phyloP scores from a whole-genome alignment of 1,140 invertebrate genomes.

The Heliconius hewitsoni region DNA sequence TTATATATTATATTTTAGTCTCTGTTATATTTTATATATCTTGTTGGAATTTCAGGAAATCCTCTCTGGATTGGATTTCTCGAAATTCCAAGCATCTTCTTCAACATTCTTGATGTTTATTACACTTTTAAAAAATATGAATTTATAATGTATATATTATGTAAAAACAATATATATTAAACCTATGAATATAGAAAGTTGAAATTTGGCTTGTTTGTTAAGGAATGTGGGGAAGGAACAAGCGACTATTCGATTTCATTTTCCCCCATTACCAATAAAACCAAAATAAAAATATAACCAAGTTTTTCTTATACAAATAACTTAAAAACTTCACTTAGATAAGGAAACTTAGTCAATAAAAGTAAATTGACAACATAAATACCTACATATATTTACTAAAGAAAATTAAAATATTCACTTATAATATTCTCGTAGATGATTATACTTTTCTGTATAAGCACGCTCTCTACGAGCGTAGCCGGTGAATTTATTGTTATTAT shows the following conservation, averaged over 20 bases:
- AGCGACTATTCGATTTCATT: no score
- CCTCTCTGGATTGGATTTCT: no score
- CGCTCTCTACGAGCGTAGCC: constrained; percentile 40
- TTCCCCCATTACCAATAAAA: neutral
- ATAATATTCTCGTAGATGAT: neutral
- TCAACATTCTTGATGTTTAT: no score
- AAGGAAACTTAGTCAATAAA: constrained; percentile 16
- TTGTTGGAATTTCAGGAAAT: no score
- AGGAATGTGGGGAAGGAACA: no score
- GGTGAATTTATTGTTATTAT: constrained; percentile 73
- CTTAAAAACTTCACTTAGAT: neutral
- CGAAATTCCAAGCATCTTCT: no score
- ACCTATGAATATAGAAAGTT: no score
- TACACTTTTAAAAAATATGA: no score
- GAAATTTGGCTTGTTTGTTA: no score
- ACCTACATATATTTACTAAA: neutral
- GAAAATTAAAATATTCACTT: neutral
- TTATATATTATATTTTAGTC: neutral
- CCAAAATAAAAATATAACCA: neutral
- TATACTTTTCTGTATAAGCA: constrained; percentile 47
- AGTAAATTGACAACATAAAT: neutral
- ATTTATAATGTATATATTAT: no score
- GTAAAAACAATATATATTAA: no score
- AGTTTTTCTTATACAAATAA: neutral
- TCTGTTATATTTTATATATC: neutral